Evolutionary conservation across 1,140 invertebrate species (phyloP), one percentile per base, ranked within the genome.

Genomic region (Euura saliciscinereae): DNA sequence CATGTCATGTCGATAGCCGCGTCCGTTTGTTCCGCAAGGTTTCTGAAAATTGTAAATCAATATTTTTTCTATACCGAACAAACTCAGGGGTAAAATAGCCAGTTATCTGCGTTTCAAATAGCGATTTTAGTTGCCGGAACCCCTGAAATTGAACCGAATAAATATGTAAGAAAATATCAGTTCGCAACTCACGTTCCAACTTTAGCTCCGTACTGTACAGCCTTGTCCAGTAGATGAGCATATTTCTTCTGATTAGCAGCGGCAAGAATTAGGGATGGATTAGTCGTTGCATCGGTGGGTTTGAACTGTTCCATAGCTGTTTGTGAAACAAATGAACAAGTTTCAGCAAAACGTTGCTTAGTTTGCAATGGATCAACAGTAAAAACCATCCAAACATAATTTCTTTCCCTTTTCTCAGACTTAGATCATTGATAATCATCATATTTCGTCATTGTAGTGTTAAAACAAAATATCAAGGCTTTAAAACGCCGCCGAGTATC

Each of bases 211-310:
- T 95, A 97, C 74, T 93, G 91, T 8, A 99, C 91, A 67, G 98
- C 98, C 84, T 97, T 94, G 72, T 96, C 91, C 71, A 99, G 92
- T 28, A 99, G 87, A 74, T 92, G 89, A 79, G 95, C 91, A 85
- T 99, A 99, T 81, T 97, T 94, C 11, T 96, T 93, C 90, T 98
- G 94, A 79, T 90, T 94, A 42, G 98, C 94, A 10, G 98, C 98
- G 74, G 95, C 93, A 71, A 99, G 88, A 73, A 99, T 99, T 2
- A 99, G 89, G 2, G 98, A 99, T 6, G 99, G 98, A 89, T 99
- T 99, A 42, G 99, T 99, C 0, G 99, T 99, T 11, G 98, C 98
- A 94, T 99, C 98, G n/a, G 96, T 99, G 8, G 98, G 98, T 84
- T 97, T 95, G 87, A 98, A 99, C 78, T 95, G 92, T 84, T 97